These are phyloP conservation scores for Agonum fuliginosum DNA, from an alignment of 2,888 invertebrate genomes.

Conservation along the genomic window DNA sequence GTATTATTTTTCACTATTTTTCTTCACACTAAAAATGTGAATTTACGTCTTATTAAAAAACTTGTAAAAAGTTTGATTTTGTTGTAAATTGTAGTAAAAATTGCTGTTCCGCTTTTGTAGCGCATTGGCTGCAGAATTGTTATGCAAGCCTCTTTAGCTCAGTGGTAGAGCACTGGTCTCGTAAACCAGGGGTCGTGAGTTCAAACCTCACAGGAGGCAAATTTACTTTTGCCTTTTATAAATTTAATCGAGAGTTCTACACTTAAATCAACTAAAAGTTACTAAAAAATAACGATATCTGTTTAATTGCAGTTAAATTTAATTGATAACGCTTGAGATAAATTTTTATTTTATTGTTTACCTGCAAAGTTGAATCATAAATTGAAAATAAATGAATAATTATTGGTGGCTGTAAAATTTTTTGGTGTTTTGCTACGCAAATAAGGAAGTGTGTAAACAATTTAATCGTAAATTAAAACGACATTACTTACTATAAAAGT, in stretches of 20 bases:
- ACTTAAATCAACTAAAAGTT: neutral
- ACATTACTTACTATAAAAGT: conserved; percentile 10
- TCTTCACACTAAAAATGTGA: too few relatives aligned
- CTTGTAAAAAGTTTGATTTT: too few relatives aligned
- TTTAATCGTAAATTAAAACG: neutral
- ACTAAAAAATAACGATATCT: neutral
- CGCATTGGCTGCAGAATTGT: neutral
- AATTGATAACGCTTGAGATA: too few relatives aligned
- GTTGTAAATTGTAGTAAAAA: too few relatives aligned
- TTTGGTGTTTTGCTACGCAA: too few relatives aligned
- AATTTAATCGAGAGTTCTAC: neutral
- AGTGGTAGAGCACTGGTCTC: conserved; percentile 90
- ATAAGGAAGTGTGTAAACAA: conserved; percentile 2
- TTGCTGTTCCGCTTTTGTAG: conserved; percentile 24
- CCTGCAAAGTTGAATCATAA: neutral
- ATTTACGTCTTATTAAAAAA: too few relatives aligned
- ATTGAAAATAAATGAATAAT: too few relatives aligned
- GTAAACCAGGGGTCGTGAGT: conserved; percentile 90
- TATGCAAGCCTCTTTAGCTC: conserved; percentile 82
- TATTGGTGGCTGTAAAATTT: too few relatives aligned
- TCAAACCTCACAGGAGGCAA: conserved; percentile 88
- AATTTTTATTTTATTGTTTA: neutral
- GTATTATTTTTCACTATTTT: too few relatives aligned
- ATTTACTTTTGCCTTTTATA: conserved; percentile 44
- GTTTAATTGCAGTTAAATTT: too few relatives aligned